Base-by-base conservation (phyloP, 2,888 invertebrate species). In the Exephanes ischioxanthus region DNA sequence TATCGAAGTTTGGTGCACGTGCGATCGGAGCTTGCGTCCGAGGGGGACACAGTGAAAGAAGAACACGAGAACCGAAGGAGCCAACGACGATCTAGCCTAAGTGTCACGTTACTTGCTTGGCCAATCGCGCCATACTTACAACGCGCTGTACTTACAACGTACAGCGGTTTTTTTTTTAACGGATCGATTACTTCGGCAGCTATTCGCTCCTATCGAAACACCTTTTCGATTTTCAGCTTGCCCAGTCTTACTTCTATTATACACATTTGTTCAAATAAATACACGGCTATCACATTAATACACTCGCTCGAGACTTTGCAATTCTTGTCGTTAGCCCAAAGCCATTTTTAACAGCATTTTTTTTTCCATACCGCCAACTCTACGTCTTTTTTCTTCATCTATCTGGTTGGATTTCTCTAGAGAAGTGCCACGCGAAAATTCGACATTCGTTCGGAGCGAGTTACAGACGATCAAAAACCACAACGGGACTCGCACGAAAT, bases 261-360 rank as follows among this genome's bases (percentile, higher is more conserved):
- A 90, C 89, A 90, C 84, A 87, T 89, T 90, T 88, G 88, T 88
- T 92, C 88, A 92, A 92, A 93, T 93, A 93, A 93, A 93, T 92
- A 92, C 88, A 91, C 85, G 86, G 87, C 89, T 92, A 93, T 93
- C 91, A 92, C 91, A 93, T 91, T 87, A 88, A 91, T 89, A 83
- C 85, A 79, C 79, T 80, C 82, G 79, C 83, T 83, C 83, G 76
- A 86, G 88, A 90, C 89, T 87, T 87, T 88, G 82, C 80, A 67
- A 76, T 76, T 78, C 58, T 58, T 55, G n/a, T 66, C 73, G 22
- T 53, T 63, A n/a, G 68, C 55, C 68, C 33, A 72, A 55, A 83
- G 67, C n/a, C 55, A 71, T 55, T 77, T 67, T 26, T 14, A 45
- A 73, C 45, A 22, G 16, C 41, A n/a, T n/a, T 14, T 7, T 71